Percentiles rank a stretch among this genome's conserved stretches.
phyloP scores from a whole-genome alignment of 2,797 vertebrate genomes.

The Novumbra hubbsi region DNA sequence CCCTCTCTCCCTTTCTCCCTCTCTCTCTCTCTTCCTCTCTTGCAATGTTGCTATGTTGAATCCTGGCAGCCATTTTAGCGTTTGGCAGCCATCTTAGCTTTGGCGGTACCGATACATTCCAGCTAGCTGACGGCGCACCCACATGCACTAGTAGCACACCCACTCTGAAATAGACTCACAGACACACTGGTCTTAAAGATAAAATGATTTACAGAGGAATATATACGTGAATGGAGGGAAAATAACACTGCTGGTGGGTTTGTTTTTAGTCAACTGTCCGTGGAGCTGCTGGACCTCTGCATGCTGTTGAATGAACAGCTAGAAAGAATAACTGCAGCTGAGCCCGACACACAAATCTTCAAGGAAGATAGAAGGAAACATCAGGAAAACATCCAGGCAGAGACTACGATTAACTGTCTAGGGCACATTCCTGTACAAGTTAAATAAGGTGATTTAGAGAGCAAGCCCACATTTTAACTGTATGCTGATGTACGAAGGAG shows the following conservation, averaged over 20 bases:
- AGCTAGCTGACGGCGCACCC: constrained; percentile 61
- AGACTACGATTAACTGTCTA: neutral
- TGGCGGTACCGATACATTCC: constrained; percentile 67
- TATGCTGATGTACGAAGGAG: neutral
- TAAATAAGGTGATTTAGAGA: neutral
- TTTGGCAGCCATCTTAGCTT: constrained; percentile 84
- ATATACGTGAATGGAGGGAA: constrained; percentile 37
- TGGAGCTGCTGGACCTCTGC: neutral
- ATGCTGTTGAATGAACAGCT: constrained; percentile 10
- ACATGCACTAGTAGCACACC: constrained; percentile 33
- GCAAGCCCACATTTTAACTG: neutral
- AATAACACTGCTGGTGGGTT: constrained; percentile 35
- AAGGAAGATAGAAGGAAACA: neutral
- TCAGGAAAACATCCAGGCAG: constrained; percentile 2
- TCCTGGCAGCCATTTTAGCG: constrained; percentile 83
- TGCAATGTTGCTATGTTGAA: constrained; percentile 73
- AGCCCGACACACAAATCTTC: constrained; percentile 6
- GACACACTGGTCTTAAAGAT: constrained; percentile 55
- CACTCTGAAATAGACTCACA: constrained; percentile 31
- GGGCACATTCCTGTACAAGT: neutral
- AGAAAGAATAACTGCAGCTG: constrained; percentile 3
- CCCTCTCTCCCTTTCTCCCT: constrained; percentile 18
- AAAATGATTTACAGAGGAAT: constrained; percentile 57
- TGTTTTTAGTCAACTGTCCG: constrained; percentile 29
- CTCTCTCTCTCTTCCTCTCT: constrained; percentile 57